Evolutionary conservation across 2,888 invertebrate species (phyloP), one percentile per base, ranked within the genome.

Genomic region (Synergus japonicus): DNA sequence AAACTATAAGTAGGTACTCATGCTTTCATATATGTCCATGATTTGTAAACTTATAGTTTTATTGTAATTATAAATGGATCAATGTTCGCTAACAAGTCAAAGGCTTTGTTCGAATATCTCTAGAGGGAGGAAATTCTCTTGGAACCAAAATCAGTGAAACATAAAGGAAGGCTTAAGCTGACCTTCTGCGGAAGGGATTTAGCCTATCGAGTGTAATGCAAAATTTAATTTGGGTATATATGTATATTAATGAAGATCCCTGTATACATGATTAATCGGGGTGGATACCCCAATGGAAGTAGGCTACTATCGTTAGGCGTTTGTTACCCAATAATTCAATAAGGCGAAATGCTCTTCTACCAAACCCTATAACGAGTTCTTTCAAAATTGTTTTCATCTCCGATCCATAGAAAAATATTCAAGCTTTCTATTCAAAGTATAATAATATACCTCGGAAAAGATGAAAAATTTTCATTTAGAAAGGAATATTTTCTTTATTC

Each of bases 211-310:
- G 54, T 54, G 49, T 73, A 37, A 73, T 54, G 22, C 49, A 41
- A 69, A 49, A 46, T 73, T 73, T 54, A 73, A 73, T 73, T 73
- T 54, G 73, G 46, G 49, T 37, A 69, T 49, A 29, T 54, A 54
- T 54, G 29, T 54, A 37, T 49, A 37, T 73, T 73, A 73, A 73
- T 73, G 73, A 54, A 73, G 37, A 49, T 73, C 54, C 49, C 29
- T 49, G 73, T 73, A 54, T 73, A 54, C 37, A 73, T 73, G 54
- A 73, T 49, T 37, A 37, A 54, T 73, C n/a, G 54, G n/a, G 29
- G 29, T n/a, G 37, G 37, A 37, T n/a, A n/a, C n/a, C 73, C 49
- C 54, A 73, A 37, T 49, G 10, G 37, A 46, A 44, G 13, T 49
- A 73, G 54, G 29, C 18, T 69, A 13, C 46, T 73, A 73, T 54